Evolutionary conservation across 35 echinoderm and acorn worm species (phyloP), one percentile per base, ranked within the genome.

Genomic region (Diadema setosum): DNA sequence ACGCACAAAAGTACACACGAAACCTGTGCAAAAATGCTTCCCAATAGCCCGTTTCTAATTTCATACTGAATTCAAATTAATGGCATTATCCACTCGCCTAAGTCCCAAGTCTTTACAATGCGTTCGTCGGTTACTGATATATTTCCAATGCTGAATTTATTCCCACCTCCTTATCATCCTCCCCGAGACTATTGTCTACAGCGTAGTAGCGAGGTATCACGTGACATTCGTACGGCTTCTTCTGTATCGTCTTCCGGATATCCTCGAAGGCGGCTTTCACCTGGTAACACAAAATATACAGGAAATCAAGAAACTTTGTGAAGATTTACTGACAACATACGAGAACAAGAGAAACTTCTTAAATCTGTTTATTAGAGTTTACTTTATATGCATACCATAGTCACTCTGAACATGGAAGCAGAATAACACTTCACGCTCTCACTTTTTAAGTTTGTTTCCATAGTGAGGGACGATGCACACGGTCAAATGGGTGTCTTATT

Each of bases 221-320:
- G 37, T 78, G 73, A 41, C 73, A 44, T 78, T 78, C 73, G 44
- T 35, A 78, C 3, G 73, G 73, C 73, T 78, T 78, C 40, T 44
- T 78, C 73, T 78, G 29, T 26, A 78, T 42, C 16, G 33, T 15
- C 23, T 78, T 78, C 39, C 73, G 33, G 73, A 78, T 78, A 21
- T 44, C 44, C 73, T 44, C 40, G 44, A 78, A 78, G 3, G 73
- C 73, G 25, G 73, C 8, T 9, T 78, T 41, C 12, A 78, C 44
- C 73, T 78, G 8, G 5, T 41, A 78, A 7, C 9, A n/a, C n/a
- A n/a, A n/a, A n/a, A n/a, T n/a, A n/a, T n/a, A 44, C 29, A 78
- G 20, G 73, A 78, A 30, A 67, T 67, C 9, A 18, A 67, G 61
- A 12, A 18, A 67, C n/a, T n/a, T n/a, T n/a, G n/a, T n/a, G n/a